Conservation (phyloP, 2,888 invertebrate species). For the Trichopria drosophilae region DNA sequence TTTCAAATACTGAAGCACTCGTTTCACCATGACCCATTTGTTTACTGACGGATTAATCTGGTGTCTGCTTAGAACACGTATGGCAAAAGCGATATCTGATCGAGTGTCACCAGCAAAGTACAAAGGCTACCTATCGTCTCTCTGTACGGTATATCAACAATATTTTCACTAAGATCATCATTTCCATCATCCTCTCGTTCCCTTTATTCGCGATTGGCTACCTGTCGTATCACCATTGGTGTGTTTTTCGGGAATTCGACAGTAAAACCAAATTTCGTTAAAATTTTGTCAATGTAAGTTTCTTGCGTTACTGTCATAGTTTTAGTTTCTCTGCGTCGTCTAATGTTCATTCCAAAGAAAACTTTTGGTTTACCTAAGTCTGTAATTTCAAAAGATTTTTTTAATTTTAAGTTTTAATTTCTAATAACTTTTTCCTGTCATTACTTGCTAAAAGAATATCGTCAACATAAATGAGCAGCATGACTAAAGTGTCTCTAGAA, state of each 20-base stretch:
- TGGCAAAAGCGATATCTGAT: constrained; percentile 11
- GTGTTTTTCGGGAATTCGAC: too few species aligned
- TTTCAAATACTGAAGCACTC: constrained; percentile 30
- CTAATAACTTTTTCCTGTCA: constrained; percentile 16
- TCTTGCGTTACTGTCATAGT: too few species aligned
- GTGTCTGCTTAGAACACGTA: neutral
- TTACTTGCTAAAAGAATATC: constrained; percentile 25
- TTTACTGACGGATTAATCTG: neutral
- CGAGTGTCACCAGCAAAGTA: constrained; percentile 31
- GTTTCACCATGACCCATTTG: constrained; percentile 24
- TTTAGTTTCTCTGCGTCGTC: too few species aligned
- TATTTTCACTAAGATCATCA: constrained; percentile 12
- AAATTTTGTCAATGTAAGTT: too few species aligned
- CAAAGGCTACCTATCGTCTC: constrained; percentile 35
- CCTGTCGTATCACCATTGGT: constrained; percentile 29
- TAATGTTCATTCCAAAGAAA: constrained; percentile 6
- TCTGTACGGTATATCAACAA: constrained; percentile 26
- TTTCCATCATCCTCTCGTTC: constrained; percentile 15
- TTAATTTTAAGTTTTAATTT: constrained; percentile 12
- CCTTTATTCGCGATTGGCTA: constrained; percentile 12
- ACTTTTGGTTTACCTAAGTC: constrained; percentile 16
- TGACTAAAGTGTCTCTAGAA: too few species aligned
- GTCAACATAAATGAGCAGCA: constrained; percentile 16
- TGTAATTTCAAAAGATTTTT: constrained; percentile 12
- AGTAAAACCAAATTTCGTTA: too few species aligned